Base-by-base conservation (phyloP, 2,888 invertebrate genomes). In the Drepanosiphum platanoidis region DNA sequence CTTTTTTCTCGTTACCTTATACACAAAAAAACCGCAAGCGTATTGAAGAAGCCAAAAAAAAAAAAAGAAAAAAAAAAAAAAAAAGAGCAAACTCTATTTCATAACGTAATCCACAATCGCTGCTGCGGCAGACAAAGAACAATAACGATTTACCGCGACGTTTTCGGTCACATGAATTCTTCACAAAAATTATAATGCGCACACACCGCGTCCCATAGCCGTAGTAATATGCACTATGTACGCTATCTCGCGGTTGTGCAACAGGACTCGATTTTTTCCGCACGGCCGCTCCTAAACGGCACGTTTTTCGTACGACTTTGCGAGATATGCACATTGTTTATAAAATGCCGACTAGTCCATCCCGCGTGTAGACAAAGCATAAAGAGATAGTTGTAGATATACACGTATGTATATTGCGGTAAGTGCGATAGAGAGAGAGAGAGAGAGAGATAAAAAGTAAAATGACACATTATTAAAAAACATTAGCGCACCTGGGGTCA, bases 241-340 rank as follows among this genome's bases (percentile, higher is more conserved):
- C 32, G 22, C 32, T 72, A 30, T 52, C 39, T 39, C 32, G 82
- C 27, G 74, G 71, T 64, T 82, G 74, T 74, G 83, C 32, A 83
- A 84, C 74, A 68, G 68, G 75, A 77, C 84, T 84, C 68, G 66
- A 75, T 84, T 77, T 84, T 84, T 84, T 84, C 75, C 84, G 84
- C 84, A 84, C 84, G 84, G 84, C 75, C 84, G 84, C 75, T 84
- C 75, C 66, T 52, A 30, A 22, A 52, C 84, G 34, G 84, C 84
- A 84, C 84, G 84, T 84, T 84, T 84, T 77, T 84, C 52, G 52
- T 34, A 42, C 32, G 61, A 72, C 82, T 72, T 82, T 36, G 22
- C 81, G 71, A 81, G 64, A 78, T 78, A 22, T 39, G n/a, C 64
- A 71, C 81, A 71, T 72, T 82, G 72, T 82, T 82, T 72, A 61